These are phyloP conservation scores for Meandrina meandrites DNA, from an alignment of 92 coral and sea anemone species.

Conservation along the genomic window DNA sequence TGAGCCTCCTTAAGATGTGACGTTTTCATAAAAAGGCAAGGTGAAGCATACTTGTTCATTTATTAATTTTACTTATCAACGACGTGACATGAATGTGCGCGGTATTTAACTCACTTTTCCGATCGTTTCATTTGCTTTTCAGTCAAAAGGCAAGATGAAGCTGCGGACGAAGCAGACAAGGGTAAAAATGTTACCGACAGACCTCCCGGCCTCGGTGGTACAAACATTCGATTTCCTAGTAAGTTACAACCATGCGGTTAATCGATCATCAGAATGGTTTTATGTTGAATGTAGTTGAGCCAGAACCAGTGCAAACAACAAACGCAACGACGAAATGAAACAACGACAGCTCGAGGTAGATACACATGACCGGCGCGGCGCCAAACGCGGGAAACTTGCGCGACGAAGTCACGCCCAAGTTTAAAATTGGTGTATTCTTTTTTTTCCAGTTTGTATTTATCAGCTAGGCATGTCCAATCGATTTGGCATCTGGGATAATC, in stretches of 20 bases:
- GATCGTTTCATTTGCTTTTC: not conserved
- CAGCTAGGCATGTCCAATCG: constrained; percentile 76
- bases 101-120: not conserved
- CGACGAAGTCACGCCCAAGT: not conserved
- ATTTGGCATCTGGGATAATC: constrained; percentile 67
- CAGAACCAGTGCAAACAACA: not conserved
- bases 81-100: not conserved
- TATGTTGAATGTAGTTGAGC: not conserved
- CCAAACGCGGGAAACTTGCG: not conserved
- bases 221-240: constrained; percentile 82
- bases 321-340: not conserved
- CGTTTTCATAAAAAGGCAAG: too few relatives aligned
- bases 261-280: too few relatives aligned
- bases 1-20: too few relatives aligned
- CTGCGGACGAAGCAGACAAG: constrained; percentile 31
- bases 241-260: constrained; percentile 24
- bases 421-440: not conserved
- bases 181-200: constrained; percentile 23
- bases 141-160: constrained; percentile 63
- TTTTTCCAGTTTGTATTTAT: constrained; percentile 76
- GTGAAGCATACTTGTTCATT: too few relatives aligned
- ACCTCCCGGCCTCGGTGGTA: constrained; percentile 85
- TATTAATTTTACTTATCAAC: too few relatives aligned
- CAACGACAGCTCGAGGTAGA: not conserved
- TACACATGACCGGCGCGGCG: not conserved